Conservation (phyloP, 2,888 invertebrate genomes). For the Aleiodes leptofemur region DNA sequence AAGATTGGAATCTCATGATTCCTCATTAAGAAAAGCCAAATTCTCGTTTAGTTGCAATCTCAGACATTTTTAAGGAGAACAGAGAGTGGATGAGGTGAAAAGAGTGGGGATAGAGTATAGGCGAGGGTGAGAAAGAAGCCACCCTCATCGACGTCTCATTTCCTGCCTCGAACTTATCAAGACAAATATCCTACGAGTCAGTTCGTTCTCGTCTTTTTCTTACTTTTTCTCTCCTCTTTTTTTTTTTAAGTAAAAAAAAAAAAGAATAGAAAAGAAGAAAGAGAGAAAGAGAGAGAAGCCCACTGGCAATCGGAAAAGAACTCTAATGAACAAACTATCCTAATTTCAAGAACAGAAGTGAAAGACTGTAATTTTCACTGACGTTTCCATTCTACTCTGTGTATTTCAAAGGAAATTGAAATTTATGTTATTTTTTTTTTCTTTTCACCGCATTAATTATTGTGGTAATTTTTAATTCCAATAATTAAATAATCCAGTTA, state of each 20-base stretch:
- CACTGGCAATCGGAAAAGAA: slow-evolving; percentile 60
- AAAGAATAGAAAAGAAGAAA: not conserved
- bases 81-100: slow-evolving; percentile 26
- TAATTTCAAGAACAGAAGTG: slow-evolving; percentile 53
- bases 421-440: slow-evolving; percentile 13
- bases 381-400: slow-evolving; percentile 35
- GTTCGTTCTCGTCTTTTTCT: slow-evolving; percentile 30
- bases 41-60: slow-evolving; percentile 58
- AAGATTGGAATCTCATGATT: slow-evolving; percentile 58
- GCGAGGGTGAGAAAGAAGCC: slow-evolving; percentile 38
- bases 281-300: not conserved
- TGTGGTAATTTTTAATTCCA: not conserved
- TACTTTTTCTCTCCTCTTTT: slow-evolving; percentile 1
- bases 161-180: slow-evolving; percentile 66
- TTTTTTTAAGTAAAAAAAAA: too few relatives aligned
- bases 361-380: slow-evolving; percentile 41
- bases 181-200: slow-evolving; percentile 64
- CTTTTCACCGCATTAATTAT: too few relatives aligned
- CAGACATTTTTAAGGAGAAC: slow-evolving; percentile 32
- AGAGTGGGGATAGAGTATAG: slow-evolving; percentile 10
- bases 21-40: slow-evolving; percentile 62
- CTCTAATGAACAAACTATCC: slow-evolving; percentile 69
- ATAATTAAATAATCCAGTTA: not conserved
- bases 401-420: slow-evolving; percentile 46
- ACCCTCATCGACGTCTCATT: slow-evolving; percentile 68